These are phyloP conservation scores for Tapera naevia DNA, from an alignment of 2,797 vertebrate species.

Conservation along the genomic window DNA sequence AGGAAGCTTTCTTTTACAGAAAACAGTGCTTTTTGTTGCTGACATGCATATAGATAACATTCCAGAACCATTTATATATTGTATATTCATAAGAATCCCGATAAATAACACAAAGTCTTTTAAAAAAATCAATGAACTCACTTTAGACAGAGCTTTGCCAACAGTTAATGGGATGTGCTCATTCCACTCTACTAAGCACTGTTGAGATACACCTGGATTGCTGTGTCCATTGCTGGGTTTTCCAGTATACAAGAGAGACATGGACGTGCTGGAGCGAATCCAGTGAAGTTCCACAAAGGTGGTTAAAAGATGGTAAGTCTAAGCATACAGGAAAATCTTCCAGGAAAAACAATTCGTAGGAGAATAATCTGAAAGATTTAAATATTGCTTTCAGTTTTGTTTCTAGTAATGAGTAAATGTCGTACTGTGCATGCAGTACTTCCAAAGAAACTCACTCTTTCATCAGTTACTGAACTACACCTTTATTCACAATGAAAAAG, in stretches of 20 bases:
- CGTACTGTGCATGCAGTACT: neutral
- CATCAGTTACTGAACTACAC: fast-evolving
- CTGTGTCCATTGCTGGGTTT: neutral
- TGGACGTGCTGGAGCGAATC: fast-evolving
- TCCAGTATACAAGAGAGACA: neutral
- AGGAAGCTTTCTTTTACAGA: neutral
- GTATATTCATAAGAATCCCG: neutral
- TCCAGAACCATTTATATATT: neutral
- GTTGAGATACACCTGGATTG: neutral
- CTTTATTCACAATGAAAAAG: neutral
- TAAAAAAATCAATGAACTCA: neutral
- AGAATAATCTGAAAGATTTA: neutral
- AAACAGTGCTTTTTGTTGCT: neutral
- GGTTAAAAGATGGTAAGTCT: neutral
- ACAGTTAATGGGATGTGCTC: neutral
- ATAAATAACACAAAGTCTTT: neutral
- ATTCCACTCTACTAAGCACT: neutral
- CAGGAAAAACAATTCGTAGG: neutral
- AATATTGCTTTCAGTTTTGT: neutral
- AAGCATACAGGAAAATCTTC: neutral
- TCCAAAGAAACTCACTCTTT: neutral
- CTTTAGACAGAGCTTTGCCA: neutral
- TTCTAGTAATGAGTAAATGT: neutral
- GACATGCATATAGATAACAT: neutral
- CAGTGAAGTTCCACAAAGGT: neutral